phyloP scores from a whole-genome alignment of 2,888 invertebrate genomes.

The Agrochola circellaris region DNA sequence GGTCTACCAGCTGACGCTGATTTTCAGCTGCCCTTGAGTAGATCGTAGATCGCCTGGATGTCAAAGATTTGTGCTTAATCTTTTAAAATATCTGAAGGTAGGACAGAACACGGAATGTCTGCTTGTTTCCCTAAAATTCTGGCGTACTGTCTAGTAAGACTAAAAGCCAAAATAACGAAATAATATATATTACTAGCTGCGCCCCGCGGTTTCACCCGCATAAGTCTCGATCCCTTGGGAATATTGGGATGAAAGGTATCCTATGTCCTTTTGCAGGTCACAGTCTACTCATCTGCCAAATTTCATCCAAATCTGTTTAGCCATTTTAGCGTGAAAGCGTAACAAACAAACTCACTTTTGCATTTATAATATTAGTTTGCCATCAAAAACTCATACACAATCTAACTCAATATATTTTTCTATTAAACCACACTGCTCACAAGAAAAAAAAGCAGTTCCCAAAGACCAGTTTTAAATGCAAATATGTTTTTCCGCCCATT shows the following conservation, averaged over 20 bases:
- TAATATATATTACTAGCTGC: too few species aligned
- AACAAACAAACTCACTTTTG: neutral
- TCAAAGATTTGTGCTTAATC: neutral
- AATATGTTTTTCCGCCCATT: conserved; percentile 16
- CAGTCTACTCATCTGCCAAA: too few species aligned
- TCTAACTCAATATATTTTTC: neutral
- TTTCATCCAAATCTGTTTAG: too few species aligned
- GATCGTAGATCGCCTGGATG: neutral
- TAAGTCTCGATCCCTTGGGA: too few species aligned
- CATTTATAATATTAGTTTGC: neutral
- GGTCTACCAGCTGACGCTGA: neutral
- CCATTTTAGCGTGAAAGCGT: too few species aligned
- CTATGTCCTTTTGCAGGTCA: too few species aligned
- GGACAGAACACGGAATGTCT: neutral
- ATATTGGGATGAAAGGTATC: too few species aligned
- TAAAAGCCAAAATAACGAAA: neutral
- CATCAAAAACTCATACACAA: neutral
- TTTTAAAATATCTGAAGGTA: neutral
- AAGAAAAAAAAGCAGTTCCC: conserved; percentile 3
- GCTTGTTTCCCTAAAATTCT: neutral
- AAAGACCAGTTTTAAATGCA: conserved; percentile 20
- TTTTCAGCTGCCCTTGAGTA: neutral
- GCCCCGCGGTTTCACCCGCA: too few species aligned
- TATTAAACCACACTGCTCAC: too few species aligned
- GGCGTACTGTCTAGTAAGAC: too few species aligned